phyloP scores from a whole-genome alignment of 2,888 invertebrate species.

The Griposia aprilina region DNA sequence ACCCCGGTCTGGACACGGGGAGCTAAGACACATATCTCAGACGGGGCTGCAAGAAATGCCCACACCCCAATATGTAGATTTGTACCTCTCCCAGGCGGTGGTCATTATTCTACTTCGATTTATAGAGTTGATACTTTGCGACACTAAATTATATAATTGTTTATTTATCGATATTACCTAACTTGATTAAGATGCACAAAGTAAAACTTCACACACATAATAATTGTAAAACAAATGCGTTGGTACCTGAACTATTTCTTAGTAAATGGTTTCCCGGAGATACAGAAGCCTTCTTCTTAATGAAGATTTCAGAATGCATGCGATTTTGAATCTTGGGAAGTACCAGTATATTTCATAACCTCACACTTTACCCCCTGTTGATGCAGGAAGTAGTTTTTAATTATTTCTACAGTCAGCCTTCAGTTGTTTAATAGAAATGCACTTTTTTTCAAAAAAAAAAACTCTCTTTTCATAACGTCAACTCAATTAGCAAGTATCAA shows the following conservation, averaged over 20 bases:
- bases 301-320: background rate
- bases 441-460: background rate
- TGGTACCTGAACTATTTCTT: background rate
- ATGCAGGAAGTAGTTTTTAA: background rate
- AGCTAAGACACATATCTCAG: conserved; percentile 90
- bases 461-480: background rate
- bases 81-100: conserved; percentile 80
- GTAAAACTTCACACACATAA: background rate
- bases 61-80: conserved; percentile 90
- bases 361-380: background rate
- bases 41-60: conserved; percentile 90
- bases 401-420: background rate
- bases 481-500: conserved; percentile 77
- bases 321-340: background rate
- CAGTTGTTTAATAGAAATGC: background rate
- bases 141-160: background rate
- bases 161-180: background rate
- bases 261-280: background rate
- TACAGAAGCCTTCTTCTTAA: background rate
- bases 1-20: conserved; percentile 87
- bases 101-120: conserved; percentile 76
- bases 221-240: background rate
- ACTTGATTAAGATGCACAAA: background rate
- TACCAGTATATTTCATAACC: background rate
- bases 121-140: conserved; percentile 76